A percentile compares a stretch with the other conserved stretches of the same genome.
phyloP scores from a whole-genome alignment of 2,113 vertebrate genomes.

The Tyto alba region DNA sequence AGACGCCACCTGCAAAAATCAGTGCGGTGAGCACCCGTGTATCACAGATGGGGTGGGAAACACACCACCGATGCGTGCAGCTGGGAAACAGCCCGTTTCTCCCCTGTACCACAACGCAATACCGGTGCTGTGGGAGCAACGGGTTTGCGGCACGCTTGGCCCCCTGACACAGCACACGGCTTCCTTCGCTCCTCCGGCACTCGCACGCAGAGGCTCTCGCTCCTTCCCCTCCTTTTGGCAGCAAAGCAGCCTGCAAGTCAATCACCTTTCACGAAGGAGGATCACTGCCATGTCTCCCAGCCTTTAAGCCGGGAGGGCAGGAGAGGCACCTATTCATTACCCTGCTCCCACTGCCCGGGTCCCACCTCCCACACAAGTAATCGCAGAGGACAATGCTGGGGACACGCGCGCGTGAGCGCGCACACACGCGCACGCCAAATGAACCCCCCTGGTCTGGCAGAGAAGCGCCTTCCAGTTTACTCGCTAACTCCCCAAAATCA shows the following conservation, averaged over 20 bases:
- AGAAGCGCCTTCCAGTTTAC: background rate
- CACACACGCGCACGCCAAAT: background rate
- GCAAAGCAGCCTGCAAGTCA: background rate
- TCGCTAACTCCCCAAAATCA: background rate
- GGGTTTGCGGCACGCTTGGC: background rate
- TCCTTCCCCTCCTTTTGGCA: background rate
- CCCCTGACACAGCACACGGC: background rate
- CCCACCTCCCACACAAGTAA: background rate
- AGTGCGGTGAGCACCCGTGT: background rate
- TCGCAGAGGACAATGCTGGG: constrained; percentile 30
- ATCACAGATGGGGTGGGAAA: background rate
- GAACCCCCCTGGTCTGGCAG: background rate
- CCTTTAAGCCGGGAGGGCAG: background rate
- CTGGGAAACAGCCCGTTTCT: background rate
- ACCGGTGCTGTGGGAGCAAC: accelerated
- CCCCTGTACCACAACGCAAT: background rate
- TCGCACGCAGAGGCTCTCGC: background rate
- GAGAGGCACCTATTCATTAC: background rate
- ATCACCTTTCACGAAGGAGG: background rate
- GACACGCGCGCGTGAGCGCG: background rate
- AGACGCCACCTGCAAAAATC: background rate
- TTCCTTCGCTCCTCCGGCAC: background rate
- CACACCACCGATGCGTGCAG: accelerated
- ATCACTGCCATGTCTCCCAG: background rate
- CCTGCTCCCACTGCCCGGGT: background rate